These are phyloP conservation scores for Parochlus steinenii DNA, from an alignment of 2,888 invertebrate species.

Conservation along the genomic window DNA sequence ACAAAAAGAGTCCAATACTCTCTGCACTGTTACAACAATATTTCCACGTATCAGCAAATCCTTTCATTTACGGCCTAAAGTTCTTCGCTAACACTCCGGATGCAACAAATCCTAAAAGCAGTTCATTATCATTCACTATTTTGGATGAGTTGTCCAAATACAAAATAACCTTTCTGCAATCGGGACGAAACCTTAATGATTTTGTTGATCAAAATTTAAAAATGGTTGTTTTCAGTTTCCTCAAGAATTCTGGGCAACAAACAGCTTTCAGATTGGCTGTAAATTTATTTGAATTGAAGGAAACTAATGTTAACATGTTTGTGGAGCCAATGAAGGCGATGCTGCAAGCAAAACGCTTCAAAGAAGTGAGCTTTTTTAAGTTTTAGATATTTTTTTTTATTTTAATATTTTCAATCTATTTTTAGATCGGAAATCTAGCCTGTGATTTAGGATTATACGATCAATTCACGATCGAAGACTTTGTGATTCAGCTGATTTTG, in stretches of 20 bases:
- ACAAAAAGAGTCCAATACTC: slow-evolving; percentile 21
- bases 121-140: slow-evolving; percentile 26
- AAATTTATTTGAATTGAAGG: slow-evolving; percentile 42
- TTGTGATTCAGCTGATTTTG: slow-evolving; percentile 60
- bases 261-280: slow-evolving; percentile 45
- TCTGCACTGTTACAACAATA: slow-evolving; percentile 20
- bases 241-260: slow-evolving; percentile 47
- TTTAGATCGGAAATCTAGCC: slow-evolving; percentile 50
- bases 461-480: slow-evolving; percentile 48
- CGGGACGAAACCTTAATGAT: slow-evolving; percentile 26
- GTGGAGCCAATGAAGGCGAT: slow-evolving; percentile 42
- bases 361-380: slow-evolving; percentile 35
- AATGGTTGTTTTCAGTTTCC: slow-evolving; percentile 53
- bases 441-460: slow-evolving; percentile 47
- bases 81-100: slow-evolving; percentile 28
- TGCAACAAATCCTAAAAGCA: slow-evolving; percentile 27
- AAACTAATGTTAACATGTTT: slow-evolving; percentile 44
- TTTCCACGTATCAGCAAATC: slow-evolving; percentile 20
- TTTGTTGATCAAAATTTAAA: slow-evolving; percentile 39
- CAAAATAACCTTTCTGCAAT: slow-evolving; percentile 26
- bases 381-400: slow-evolving; percentile 9
- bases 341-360: slow-evolving; percentile 40
- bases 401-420: slow-evolving; percentile 13
- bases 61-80: slow-evolving; percentile 25
- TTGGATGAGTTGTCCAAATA: slow-evolving; percentile 43